phyloP scores from a whole-genome alignment of 2,797 vertebrate species.

The Poecilia picta region DNA sequence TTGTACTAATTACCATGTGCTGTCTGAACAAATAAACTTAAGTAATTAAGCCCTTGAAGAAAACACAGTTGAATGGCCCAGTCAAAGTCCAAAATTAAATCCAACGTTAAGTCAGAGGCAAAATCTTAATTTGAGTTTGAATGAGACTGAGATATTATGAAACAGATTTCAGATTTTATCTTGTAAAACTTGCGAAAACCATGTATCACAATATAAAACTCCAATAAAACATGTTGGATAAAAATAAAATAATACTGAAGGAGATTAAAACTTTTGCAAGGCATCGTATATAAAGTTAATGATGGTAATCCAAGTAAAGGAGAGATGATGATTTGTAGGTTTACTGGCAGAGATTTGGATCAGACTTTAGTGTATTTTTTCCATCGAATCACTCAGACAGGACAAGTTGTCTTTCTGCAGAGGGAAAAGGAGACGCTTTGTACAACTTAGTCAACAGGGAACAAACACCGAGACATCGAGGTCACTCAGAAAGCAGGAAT shows the following conservation, averaged over 20 bases:
- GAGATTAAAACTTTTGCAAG: not conserved
- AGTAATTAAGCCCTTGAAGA: not conserved
- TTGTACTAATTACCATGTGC: not conserved
- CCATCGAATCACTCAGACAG: conserved; percentile 50
- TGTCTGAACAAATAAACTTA: not conserved
- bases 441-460: conserved; percentile 60
- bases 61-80: not conserved
- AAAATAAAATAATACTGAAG: not conserved
- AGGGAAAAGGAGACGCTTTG: conserved; percentile 63
- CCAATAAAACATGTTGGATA: not conserved
- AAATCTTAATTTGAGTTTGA: not conserved
- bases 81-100: not conserved
- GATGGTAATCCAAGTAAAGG: conserved; percentile 15
- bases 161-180: not conserved
- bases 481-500: conserved; percentile 65
- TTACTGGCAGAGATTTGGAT: conserved; percentile 43
- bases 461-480: conserved; percentile 71
- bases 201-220: not conserved
- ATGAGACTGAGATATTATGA: not conserved
- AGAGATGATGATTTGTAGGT: conserved; percentile 41
- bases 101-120: not conserved
- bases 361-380: conserved; percentile 57
- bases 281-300: not conserved
- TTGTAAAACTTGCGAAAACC: not conserved
- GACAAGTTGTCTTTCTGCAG: conserved; percentile 64